Base-by-base conservation (phyloP, 2,888 invertebrate genomes). In the Cheilosia urbana region DNA sequence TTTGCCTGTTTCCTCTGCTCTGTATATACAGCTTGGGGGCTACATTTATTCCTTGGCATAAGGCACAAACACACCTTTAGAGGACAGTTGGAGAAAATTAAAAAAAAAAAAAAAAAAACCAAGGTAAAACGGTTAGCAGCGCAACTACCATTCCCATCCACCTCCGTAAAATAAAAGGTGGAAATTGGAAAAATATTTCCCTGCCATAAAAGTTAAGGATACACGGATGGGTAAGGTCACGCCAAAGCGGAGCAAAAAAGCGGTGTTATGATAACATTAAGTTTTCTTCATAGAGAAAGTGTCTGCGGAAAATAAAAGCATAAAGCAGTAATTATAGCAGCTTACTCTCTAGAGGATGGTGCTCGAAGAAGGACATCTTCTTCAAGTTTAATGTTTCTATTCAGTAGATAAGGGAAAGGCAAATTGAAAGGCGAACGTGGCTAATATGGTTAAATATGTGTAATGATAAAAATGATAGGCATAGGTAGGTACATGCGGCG, bases 261-360 rank as follows among this genome's bases (percentile, higher is more conserved):
- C 75, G 71, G 75, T 80, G 69, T 79, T 84, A 79, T 76, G 85
- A 62, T 57, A 62, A 81, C 81, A 80, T 81, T 81, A 81, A 81
- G 85, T 77, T 85, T 81, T 63, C 85, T 76, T 84, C 71, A 75
- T 30, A 37, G 73, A 21, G 51, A 80, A 76, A 80, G 76, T 80
- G 45, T 76, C 75, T 37, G 66, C 27, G 72, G 72, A 62, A 37
- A 77, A 85, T 72, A 45, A 81, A 68, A 71, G 72, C 55, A 81
- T 81, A 81, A 81, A 81, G 57, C 81, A 85, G 85, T 81, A 85
- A 85, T 85, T 85, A 85, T 72, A 57, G 62, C 49, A 55, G 60
- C 81, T 60, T 76, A 58, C 68, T 75, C 71, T 37, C 37, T 37
- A 37, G 37, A 13, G 62, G 57, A 51, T 21, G 69, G 34, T 65